Evolutionary conservation across 2,888 invertebrate species (phyloP), one percentile per base, ranked within the genome.

Genomic region (Epinotia brunnichana): DNA sequence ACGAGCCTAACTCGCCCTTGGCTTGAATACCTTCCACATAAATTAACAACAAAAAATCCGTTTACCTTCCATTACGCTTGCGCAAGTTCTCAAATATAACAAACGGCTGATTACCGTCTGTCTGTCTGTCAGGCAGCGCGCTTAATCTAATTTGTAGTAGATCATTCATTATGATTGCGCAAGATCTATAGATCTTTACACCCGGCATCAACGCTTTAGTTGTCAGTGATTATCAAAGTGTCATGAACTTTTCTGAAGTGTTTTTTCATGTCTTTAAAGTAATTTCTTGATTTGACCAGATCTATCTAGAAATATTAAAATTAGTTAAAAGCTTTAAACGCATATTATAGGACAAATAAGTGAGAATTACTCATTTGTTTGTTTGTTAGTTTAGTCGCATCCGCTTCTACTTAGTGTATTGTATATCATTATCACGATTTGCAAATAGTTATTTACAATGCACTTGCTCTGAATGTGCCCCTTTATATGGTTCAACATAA

Each of bases 141-240:
- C 39, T 56, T 67, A 67, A 59, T 68, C 67, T 59, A 68, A 59
- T 68, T 68, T 68, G 67, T 24, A 56, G 66, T 48, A 44, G 67
- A 68, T 59, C 67, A 59, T 59, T 68, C 17, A 56, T 68, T 59
- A 59, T 35, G 17, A 29, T 68, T 68, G 56, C 19, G 59, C 17
- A 68, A 68, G 48, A 44, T 41, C 44, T 13, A 57, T 56, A 41
- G 24, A 67, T 53, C 64, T 53, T 64, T 64, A 19, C 62, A 24
- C 62, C 29, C 41, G 41, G 17, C 64, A 64, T 64, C 64, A 64
- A 54, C 64, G 54, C 64, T 11, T 54, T 54, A 53, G 19, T 21
- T 66, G 66, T 56, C 66, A 66, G 24, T n/a, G 39, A n/a, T 35
- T n/a, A 39, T 59, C 35, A n/a, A 53, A 19, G 39, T 53, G 54